Evolutionary conservation across 2,797 vertebrate species (phyloP), one percentile per base, ranked within the genome.

Genomic region (Diplodus sargus): DNA sequence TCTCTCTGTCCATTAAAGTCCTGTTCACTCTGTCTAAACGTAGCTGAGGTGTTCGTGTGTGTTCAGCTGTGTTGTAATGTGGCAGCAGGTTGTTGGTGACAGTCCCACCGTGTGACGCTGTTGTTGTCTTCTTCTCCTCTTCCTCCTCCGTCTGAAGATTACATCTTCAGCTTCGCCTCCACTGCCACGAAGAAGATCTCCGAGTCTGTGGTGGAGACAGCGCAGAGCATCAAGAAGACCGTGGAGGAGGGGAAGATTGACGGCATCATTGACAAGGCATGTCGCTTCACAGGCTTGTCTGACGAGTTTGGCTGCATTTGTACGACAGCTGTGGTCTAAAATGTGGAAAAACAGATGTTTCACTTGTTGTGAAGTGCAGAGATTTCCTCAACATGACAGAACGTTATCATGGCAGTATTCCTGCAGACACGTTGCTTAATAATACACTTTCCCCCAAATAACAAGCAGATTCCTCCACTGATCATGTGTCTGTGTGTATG

Each of bases 181-280:
- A 96, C 83, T 45, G 98, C 98, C 70, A 97, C 97, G 17, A 99
- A 97, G 91, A 99, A 97, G 93, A 95, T 99, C 86, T 97, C 97
- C 0, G 97, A 99, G 23, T 99, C 98, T 0, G 93, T 99, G 89
- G 93, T 94, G 0, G 97, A 96, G 91, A 99, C 98, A 0, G 98
- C 98, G n/a, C 97, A 98, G 78, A 98, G 92, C 3, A 96, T 99
- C 90, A 99, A 98, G 94, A 99, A 97, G 89, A 97, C 96, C 0
- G 98, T 99, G 23, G 98, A 99, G 89, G 97, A 99, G 81, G 97
- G 98, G 16, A 99, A 97, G 69, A 98, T 99, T 0, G 98, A 99
- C 78, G 96, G 95, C 79, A 97, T 99, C 87, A 96, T 99, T 60
- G 97, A 99, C 87, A 99, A 99, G 96, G 97, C 66, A 57, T 89